A percentile compares a stretch with the other conserved stretches of the same genome.
These are phyloP conservation scores for Myotis brandtii DNA, from an alignment of 2,113 vertebrate species.

Conservation along the genomic window DNA sequence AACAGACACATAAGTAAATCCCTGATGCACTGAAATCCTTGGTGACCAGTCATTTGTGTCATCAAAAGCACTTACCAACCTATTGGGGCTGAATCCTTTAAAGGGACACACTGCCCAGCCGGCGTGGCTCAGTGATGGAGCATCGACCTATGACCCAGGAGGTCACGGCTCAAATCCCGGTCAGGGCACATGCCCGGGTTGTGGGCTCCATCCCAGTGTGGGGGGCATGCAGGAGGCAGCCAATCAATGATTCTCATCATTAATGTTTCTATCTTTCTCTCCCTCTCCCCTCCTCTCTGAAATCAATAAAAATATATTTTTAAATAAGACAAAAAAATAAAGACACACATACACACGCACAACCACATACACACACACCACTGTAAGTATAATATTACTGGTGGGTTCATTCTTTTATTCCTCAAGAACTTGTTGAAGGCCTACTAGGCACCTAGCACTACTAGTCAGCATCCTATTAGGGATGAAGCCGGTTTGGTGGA, in stretches of 20 bases:
- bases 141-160: too few species aligned
- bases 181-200: too few species aligned
- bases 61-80: slow-evolving; percentile 1
- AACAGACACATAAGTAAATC: slow-evolving; percentile 51
- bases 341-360: background rate
- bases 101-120: background rate
- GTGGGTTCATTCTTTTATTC: background rate
- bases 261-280: too few species aligned
- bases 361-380: background rate
- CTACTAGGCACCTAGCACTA: background rate
- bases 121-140: too few species aligned
- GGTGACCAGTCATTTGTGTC: background rate
- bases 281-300: too few species aligned
- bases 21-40: background rate
- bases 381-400: background rate
- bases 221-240: too few species aligned
- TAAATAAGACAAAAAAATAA: too few species aligned
- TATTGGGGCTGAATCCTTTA: background rate
- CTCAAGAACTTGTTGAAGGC: background rate
- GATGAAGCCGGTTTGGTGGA: background rate
- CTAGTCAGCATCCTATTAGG: background rate
- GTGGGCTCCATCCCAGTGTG: too few species aligned
- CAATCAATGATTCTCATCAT: too few species aligned
- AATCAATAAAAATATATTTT: too few species aligned
- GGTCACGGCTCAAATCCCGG: too few species aligned